Evolutionary conservation across 2,888 invertebrate species (phyloP).

Genomic region (Pediacus dermestoides): DNA sequence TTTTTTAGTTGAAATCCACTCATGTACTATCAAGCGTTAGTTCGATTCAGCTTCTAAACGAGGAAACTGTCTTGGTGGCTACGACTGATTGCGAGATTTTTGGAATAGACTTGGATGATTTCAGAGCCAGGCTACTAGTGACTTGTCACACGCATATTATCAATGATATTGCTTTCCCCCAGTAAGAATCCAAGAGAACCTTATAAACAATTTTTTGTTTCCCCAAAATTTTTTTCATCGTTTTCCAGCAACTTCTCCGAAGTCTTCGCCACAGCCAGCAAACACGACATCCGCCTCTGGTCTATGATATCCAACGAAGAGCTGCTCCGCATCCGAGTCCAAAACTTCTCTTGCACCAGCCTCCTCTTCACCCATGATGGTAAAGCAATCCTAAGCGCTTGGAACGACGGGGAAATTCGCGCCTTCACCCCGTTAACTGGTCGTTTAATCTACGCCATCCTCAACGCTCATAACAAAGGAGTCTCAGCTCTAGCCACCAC

Average conservation of each 20-base stretch:
- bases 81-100: slow-evolving; percentile 80
- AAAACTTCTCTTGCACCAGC: slow-evolving; percentile 82
- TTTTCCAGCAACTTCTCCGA: slow-evolving; percentile 68
- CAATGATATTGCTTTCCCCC: slow-evolving; percentile 79
- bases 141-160: slow-evolving; percentile 82
- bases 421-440: slow-evolving; percentile 82
- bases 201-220: neutral
- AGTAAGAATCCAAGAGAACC: slow-evolving; percentile 53
- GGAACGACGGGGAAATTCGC: slow-evolving; percentile 81
- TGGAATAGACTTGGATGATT: slow-evolving; percentile 64
- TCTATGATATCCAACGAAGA: slow-evolving; percentile 71
- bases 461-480: slow-evolving; percentile 86
- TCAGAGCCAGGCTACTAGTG: slow-evolving; percentile 65
- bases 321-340: slow-evolving; percentile 75
- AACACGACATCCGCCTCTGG: slow-evolving; percentile 86
- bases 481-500: slow-evolving; percentile 79
- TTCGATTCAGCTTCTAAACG: slow-evolving; percentile 63
- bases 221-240: slow-evolving; percentile 1
- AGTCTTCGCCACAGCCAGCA: slow-evolving; percentile 83
- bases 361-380: slow-evolving; percentile 77
- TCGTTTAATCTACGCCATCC: slow-evolving; percentile 74
- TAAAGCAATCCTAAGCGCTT: slow-evolving; percentile 74
- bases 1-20: too few relatives aligned
- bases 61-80: slow-evolving; percentile 67
- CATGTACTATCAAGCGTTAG: too few relatives aligned